Conservation (phyloP, 2,888 invertebrate genomes). For the Xestia rhomboidea region DNA sequence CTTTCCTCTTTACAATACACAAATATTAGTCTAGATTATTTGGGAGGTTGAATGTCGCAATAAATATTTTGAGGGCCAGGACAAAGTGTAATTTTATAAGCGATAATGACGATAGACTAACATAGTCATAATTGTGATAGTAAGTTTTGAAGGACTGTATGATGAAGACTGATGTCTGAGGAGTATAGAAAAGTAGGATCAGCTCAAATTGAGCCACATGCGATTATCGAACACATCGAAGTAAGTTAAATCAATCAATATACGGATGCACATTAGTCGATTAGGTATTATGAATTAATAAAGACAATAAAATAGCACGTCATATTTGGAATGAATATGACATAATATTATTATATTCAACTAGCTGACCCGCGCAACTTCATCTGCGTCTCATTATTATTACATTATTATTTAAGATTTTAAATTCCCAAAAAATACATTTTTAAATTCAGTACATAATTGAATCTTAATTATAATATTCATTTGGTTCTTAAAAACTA, state of each 20-base stretch:
- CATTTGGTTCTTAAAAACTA: no score
- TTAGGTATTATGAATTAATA: not conserved
- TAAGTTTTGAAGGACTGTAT: not conserved
- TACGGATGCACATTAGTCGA: not conserved
- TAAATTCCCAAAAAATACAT: no score
- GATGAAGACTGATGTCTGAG: not conserved
- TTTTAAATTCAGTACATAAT: no score
- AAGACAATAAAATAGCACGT: not conserved
- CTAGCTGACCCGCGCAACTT: no score
- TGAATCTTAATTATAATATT: no score
- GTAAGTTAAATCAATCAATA: not conserved
- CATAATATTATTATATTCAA: conserved; percentile 14
- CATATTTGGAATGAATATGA: not conserved
- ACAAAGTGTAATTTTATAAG: not conserved
- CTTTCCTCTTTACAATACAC: no score
- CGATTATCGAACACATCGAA: not conserved
- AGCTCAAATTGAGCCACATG: no score
- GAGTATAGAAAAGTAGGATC: not conserved
- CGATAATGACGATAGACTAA: not conserved
- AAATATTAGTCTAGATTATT: no score
- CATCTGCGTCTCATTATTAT: no score
- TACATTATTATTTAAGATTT: no score
- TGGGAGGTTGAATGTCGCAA: not conserved
- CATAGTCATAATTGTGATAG: not conserved
- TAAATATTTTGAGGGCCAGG: not conserved